Evolutionary conservation across 2,888 invertebrate species (phyloP), one percentile per base, ranked within the genome.

Genomic region (Synergus itoensis): DNA sequence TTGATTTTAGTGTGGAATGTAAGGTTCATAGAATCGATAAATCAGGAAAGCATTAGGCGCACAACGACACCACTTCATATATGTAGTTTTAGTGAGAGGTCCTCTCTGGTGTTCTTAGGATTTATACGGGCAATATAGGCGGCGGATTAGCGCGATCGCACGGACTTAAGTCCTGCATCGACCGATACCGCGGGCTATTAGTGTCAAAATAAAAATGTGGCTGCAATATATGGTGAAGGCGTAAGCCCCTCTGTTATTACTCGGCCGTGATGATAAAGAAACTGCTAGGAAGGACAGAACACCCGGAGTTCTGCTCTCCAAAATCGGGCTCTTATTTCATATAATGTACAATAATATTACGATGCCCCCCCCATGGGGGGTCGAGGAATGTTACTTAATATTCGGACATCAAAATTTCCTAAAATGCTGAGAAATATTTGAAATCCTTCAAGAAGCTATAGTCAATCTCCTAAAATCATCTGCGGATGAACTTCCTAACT

Each of bases 151-250:
- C 89, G 88, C 89, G 90, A 90, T 91, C 90, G 89, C 87, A 85
- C 88, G 88, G 88, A 90, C 90, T 89, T 89, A 88, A 90, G 89
- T 90, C 89, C 87, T 88, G 88, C 88, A 88, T 88, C 86, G 86
- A 84, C 88, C 90, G 91, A 90, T 91, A 91, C 87, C 89, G 86
- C 86, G 86, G 88, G 91, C 91, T 91, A 91, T 92, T 92, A 92
- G 91, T 91, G 91, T 91, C 91, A 90, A 92, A 92, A 91, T 91
- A 91, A 92, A 92, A 92, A 91, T 91, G 91, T 91, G 89, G 89
- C 89, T 87, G 89, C 89, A 90, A 91, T 91, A 91, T 91, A 92
- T 87, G 88, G 88, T 85, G 86, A 84, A 88, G 86, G 87, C 86
- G 89, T 90, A 90, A 90, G 88, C 89, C 88, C 75, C 89, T 88